Evolutionary conservation across 2,797 vertebrate species (phyloP).

Genomic region (Potorous gilbertii): DNA sequence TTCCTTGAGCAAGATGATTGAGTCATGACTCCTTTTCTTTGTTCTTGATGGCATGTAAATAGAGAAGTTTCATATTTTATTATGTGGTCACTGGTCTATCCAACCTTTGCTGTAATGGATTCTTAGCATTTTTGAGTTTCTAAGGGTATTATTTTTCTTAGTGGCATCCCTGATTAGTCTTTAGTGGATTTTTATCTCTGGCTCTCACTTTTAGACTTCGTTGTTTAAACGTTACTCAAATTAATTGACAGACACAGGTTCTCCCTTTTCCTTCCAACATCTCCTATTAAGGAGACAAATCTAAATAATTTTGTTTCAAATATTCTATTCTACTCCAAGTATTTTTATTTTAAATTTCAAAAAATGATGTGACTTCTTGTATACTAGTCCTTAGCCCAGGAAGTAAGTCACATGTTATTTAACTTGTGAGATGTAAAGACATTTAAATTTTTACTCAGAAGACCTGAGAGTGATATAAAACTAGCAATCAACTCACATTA

Average conservation of each 20-base stretch:
- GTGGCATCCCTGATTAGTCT: not conserved
- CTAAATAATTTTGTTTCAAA: not conserved
- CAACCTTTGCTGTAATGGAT: not conserved
- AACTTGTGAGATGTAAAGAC: not conserved
- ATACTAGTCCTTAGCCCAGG: not conserved
- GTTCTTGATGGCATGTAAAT: not conserved
- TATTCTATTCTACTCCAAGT: not conserved
- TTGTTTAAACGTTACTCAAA: not conserved
- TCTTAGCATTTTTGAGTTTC: not conserved
- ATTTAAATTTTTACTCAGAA: not conserved
- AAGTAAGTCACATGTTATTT: not conserved
- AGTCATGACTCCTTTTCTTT: not conserved
- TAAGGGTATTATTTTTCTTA: not conserved
- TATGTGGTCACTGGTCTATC: not conserved
- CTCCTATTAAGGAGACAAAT: not conserved
- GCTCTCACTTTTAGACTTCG: conserved; percentile 16
- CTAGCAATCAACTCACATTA: not conserved
- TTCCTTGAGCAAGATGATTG: not conserved
- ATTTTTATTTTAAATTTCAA: not conserved
- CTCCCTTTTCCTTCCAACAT: not conserved
- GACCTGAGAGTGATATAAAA: not conserved
- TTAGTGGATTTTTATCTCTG: not conserved
- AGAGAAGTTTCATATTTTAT: not conserved
- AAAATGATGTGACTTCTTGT: not conserved
- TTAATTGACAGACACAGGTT: not conserved